Evolutionary conservation across 2,888 invertebrate genomes (phyloP).

Genomic region (Mythimna lalbum): DNA sequence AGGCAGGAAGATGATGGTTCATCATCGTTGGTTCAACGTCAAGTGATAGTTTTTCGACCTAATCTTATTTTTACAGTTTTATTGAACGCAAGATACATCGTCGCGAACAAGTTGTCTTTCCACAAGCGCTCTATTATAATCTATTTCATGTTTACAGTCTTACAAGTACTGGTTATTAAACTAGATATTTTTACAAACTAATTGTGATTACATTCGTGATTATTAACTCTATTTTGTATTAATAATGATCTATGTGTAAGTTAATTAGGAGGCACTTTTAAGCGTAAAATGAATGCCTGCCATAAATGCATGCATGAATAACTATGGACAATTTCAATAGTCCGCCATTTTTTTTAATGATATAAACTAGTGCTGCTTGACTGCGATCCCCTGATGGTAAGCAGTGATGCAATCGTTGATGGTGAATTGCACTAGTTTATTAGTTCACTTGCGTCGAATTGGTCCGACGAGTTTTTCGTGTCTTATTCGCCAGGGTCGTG

Average conservation of each 20-base stretch:
- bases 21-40: too few species aligned
- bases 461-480: too few species aligned
- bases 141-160: conserved; percentile 38
- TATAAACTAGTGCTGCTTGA: too few species aligned
- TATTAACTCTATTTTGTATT: conserved; percentile 18
- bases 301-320: conserved; percentile 25
- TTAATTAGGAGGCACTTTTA: conserved; percentile 43
- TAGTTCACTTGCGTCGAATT: too few species aligned
- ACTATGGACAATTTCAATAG: neutral
- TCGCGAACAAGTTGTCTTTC: neutral
- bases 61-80: too few species aligned
- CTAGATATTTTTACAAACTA: conserved; percentile 18
- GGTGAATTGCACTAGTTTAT: too few species aligned
- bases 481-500: too few species aligned
- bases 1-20: too few species aligned
- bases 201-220: conserved; percentile 43
- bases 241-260: conserved; percentile 5
- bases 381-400: too few species aligned
- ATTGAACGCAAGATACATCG: neutral
- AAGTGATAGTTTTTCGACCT: too few species aligned
- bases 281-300: conserved; percentile 40
- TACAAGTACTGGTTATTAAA: conserved; percentile 13
- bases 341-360: too few species aligned
- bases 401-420: too few species aligned
- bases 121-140: neutral